Percentiles rank a stretch among this genome's conserved stretches.
These are phyloP conservation scores for Pandion haliaetus DNA, from an alignment of 2,113 vertebrate species.

Conservation along the genomic window DNA sequence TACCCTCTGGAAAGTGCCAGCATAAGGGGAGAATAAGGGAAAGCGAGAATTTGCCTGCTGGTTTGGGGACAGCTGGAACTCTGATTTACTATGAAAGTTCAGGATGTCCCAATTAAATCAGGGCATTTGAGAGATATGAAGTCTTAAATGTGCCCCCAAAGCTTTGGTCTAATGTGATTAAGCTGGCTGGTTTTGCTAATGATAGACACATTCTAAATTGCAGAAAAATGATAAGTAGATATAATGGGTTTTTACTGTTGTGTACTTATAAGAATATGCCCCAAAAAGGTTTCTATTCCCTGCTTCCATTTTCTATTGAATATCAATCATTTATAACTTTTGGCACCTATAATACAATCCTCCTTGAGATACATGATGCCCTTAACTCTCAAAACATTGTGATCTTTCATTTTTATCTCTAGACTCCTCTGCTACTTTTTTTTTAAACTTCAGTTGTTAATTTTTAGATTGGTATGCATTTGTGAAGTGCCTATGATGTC, in stretches of 20 bases:
- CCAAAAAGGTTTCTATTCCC: neutral
- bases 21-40: neutral
- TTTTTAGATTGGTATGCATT: neutral
- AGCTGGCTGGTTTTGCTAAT: neutral
- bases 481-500: neutral
- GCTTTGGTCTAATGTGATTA: constrained; percentile 6
- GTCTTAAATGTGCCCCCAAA: neutral
- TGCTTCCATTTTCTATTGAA: neutral
- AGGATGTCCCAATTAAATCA: constrained; percentile 32
- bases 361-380: constrained; percentile 11
- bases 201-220: neutral
- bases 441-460: neutral
- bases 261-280: neutral
- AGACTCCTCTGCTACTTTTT: neutral
- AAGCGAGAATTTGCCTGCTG: neutral
- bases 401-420: neutral
- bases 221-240: neutral
- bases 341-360: neutral
- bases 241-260: neutral
- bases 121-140: neutral
- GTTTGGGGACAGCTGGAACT: neutral
- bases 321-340: constrained; percentile 24
- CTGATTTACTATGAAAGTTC: constrained; percentile 22
- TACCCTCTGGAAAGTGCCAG: constrained; percentile 3
- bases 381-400: neutral